Evolutionary conservation across 2,797 vertebrate genomes (phyloP).

Genomic region (Lagorchestes hirsutus): DNA sequence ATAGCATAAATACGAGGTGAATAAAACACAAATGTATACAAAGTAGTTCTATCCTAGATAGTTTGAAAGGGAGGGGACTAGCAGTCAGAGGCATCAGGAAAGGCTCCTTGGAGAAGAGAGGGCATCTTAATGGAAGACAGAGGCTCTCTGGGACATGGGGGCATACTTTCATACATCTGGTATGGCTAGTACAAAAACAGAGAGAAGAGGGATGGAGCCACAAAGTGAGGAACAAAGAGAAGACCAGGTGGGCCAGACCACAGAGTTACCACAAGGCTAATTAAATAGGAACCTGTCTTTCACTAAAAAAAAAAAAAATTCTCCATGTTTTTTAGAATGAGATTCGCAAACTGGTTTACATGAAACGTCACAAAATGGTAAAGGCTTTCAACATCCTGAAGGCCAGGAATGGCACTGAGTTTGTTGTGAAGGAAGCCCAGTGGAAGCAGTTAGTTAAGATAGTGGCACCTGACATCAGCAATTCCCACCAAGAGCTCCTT

Average conservation of each 20-base stretch:
- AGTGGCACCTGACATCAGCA: slow-evolving; percentile 90
- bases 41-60: background rate
- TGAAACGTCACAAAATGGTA: slow-evolving; percentile 93
- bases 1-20: background rate
- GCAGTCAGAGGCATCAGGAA: background rate
- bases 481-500: slow-evolving; percentile 91
- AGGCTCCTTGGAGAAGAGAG: background rate
- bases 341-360: slow-evolving; percentile 92
- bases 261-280: background rate
- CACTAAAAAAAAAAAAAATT: slow-evolving; percentile 26
- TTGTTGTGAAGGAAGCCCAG: slow-evolving; percentile 86
- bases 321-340: slow-evolving; percentile 89
- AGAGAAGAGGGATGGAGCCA: background rate
- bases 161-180: background rate
- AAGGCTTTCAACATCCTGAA: slow-evolving; percentile 92
- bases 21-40: background rate
- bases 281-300: background rate
- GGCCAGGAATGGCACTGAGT: slow-evolving; percentile 85
- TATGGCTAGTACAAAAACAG: background rate
- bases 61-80: background rate
- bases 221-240: background rate
- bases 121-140: background rate
- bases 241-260: background rate
- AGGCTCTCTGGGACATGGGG: background rate
- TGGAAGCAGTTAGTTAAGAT: slow-evolving; percentile 91